Evolutionary conservation across 2,113 vertebrate species (phyloP).

Genomic region (Laticauda laticaudata): DNA sequence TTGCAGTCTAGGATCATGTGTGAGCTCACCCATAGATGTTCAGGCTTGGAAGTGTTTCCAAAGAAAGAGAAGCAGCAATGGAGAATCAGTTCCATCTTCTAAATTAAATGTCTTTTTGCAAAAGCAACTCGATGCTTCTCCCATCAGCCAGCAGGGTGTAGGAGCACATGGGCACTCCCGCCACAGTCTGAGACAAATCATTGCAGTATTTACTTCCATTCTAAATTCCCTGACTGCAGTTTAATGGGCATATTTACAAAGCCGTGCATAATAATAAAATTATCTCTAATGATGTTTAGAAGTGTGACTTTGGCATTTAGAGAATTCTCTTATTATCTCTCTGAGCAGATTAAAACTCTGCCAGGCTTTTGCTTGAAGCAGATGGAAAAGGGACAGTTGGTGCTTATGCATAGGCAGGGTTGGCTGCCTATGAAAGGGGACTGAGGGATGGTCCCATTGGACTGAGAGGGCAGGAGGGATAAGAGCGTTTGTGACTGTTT

Average conservation of each 20-base stretch:
- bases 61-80: neutral
- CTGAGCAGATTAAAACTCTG: neutral
- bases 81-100: neutral
- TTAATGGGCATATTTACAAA: constrained; percentile 13
- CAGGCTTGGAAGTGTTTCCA: neutral
- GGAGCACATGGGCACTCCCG: neutral
- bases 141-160: neutral
- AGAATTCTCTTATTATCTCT: neutral
- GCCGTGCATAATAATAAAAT: neutral
- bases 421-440: neutral
- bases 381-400: neutral
- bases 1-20: neutral
- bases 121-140: neutral
- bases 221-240: constrained; percentile 13
- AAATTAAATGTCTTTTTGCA: neutral
- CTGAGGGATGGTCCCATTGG: neutral
- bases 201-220: constrained; percentile 28
- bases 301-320: neutral
- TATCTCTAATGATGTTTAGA: neutral
- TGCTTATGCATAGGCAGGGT: neutral
- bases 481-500: neutral
- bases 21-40: neutral
- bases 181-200: neutral
- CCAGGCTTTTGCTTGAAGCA: neutral
- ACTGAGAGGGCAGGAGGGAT: neutral